Conservation (phyloP, 2,113 vertebrate species). For the Cottus gobio region DNA sequence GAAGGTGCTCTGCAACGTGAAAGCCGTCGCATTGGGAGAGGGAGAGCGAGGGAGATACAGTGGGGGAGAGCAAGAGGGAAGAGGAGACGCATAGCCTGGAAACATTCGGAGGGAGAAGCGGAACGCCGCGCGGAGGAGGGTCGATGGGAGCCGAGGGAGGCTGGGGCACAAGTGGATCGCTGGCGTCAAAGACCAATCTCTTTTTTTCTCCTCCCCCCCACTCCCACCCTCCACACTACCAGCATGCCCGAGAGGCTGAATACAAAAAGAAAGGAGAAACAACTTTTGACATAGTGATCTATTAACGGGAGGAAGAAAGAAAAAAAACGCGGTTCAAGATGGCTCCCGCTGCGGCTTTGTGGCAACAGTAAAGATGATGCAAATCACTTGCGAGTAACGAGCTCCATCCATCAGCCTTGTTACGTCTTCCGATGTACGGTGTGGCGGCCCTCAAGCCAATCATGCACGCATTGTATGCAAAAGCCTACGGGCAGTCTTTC, state of each 20-base stretch:
- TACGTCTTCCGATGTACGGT: slow-evolving; percentile 43
- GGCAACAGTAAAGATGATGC: slow-evolving; percentile 73
- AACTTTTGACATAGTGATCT: slow-evolving; percentile 51
- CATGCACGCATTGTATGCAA: slow-evolving; percentile 57
- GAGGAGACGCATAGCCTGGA: slow-evolving; percentile 62
- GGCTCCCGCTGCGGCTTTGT: slow-evolving; percentile 53
- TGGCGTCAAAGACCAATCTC: slow-evolving; percentile 42
- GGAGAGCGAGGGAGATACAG: slow-evolving; percentile 53
- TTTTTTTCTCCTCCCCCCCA: neutral
- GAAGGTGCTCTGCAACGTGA: slow-evolving; percentile 74
- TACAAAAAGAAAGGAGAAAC: slow-evolving; percentile 44
- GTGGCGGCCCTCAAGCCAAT: slow-evolving; percentile 40
- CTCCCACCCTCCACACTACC: neutral
- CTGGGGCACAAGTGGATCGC: slow-evolving; percentile 45
- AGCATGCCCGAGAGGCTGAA: slow-evolving; percentile 51
- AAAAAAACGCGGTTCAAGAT: slow-evolving; percentile 44
- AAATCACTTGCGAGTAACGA: slow-evolving; percentile 76
- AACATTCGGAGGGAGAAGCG: slow-evolving; percentile 72
- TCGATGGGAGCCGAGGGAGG: slow-evolving; percentile 55
- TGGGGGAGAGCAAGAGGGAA: slow-evolving; percentile 48
- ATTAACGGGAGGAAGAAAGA: slow-evolving; percentile 29
- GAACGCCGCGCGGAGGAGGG: slow-evolving; percentile 68
- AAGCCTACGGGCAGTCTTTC: slow-evolving; percentile 55
- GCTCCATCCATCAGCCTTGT: slow-evolving; percentile 76
- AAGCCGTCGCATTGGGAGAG: slow-evolving; percentile 60